phyloP scores from a whole-genome alignment of 2,888 invertebrate genomes.

The Entomobrya multifasciata region DNA sequence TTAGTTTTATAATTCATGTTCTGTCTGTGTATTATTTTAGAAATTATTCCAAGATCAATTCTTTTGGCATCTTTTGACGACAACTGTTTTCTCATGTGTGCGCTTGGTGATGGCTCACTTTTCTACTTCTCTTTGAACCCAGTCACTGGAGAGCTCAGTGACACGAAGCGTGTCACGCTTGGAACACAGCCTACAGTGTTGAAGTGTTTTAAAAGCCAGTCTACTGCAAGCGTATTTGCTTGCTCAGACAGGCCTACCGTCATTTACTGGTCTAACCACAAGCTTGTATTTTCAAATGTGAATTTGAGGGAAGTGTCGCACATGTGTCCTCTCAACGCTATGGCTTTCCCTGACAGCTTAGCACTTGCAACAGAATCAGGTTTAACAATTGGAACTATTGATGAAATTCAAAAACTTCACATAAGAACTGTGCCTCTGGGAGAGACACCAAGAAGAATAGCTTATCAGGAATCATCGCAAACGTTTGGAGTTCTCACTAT shows the following conservation, averaged over 20 bases:
- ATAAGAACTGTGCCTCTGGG: constrained; percentile 97
- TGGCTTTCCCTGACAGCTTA: constrained; percentile 95
- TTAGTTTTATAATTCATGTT: no score
- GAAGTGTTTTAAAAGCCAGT: constrained; percentile 92
- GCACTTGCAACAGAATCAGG: constrained; percentile 94
- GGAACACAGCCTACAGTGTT: constrained; percentile 98
- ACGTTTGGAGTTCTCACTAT: constrained; percentile 96
- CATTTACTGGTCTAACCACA: constrained; percentile 99
- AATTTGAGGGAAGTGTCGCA: constrained; percentile 95
- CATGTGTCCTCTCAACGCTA: constrained; percentile 98
- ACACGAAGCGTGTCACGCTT: constrained; percentile 94
- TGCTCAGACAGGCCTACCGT: constrained; percentile 99
- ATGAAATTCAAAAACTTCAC: constrained; percentile 98
- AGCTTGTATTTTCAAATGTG: constrained; percentile 98
- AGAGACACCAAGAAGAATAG: constrained; percentile 96
- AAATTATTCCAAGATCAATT: constrained; percentile 98
- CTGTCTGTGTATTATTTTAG: constrained; percentile 83
- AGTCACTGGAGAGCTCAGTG: constrained; percentile 87
- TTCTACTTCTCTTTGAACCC: constrained; percentile 95
- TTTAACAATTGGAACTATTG: constrained; percentile 97
- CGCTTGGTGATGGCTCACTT: constrained; percentile 98
- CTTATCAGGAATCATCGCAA: constrained; percentile 91
- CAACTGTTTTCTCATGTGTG: constrained; percentile 93
- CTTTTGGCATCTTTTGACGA: constrained; percentile 97
- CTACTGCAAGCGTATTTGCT: constrained; percentile 98